Conservation (phyloP, 2,113 vertebrate species). For the Lepus timidus region DNA sequence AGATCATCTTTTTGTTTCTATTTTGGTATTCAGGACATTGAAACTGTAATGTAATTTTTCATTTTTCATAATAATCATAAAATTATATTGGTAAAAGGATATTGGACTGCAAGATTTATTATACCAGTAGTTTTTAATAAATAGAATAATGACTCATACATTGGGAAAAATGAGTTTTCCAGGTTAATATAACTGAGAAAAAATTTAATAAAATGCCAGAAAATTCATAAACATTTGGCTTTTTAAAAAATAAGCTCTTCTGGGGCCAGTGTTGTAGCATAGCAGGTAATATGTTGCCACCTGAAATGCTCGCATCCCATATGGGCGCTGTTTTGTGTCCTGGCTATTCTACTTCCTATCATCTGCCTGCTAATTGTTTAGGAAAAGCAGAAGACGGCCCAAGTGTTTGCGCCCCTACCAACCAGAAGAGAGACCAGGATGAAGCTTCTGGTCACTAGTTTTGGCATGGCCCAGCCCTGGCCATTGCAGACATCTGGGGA, state of each 20-base stretch:
- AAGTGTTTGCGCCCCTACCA: no score
- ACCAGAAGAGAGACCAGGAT: no score
- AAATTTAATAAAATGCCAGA: constrained; percentile 17
- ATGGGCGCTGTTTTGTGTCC: no score
- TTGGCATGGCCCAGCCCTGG: no score
- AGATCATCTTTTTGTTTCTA: neutral
- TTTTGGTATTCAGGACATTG: neutral
- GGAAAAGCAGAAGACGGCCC: no score
- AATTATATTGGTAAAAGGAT: neutral
- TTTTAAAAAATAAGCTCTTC: neutral
- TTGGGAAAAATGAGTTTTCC: neutral
- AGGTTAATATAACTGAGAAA: neutral
- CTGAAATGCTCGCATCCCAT: no score
- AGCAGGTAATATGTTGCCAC: no score
- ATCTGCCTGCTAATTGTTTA: no score
- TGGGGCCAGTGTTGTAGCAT: no score
- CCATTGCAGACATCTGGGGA: no score
- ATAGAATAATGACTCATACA: neutral
- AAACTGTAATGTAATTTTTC: neutral
- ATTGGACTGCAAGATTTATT: neutral
- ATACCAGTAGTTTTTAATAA: neutral
- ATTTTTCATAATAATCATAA: neutral
- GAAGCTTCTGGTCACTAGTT: no score
- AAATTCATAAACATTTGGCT: neutral
- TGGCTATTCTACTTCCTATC: no score